Evolutionary conservation across 1,140 invertebrate genomes (phyloP), one percentile per base, ranked within the genome.

Genomic region (Brachionus koreanus): DNA sequence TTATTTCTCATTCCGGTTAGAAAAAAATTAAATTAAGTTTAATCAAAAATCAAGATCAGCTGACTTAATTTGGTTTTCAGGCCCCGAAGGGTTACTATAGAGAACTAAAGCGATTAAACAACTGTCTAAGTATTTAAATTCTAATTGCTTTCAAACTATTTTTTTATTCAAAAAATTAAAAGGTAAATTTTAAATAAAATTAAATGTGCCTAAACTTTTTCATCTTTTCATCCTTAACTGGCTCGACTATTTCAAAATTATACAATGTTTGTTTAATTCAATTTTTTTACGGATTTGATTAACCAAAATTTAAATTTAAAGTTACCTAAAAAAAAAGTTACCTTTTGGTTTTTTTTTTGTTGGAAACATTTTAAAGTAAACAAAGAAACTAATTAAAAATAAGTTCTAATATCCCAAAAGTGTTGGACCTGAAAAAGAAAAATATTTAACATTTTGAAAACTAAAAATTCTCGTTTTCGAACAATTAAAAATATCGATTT

Each of bases 1-100:
- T 57, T 57, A 57, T 57, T 57, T 57, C 49, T 57, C 49, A 57
- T 57, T 57, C 49, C 49, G 49, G 49, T 57, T 57, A 19, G n/a
- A 57, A 57, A 57, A 57, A 49, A 52, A 57, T 57, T 57, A 7
- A 57, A 42, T 42, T 42, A 42, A 42, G 12, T 42, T 13, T 42
- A 42, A 57, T 57, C 49, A 57, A 57, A 29, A 57, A 57, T 57
- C 16, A 16, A 57, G 49, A 57, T 65, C 63, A 65, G 63, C 63
- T 65, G 63, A 65, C 13, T 65, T 65, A 25, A 12, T 63, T 25
- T 9, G 7, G 6, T 67, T 19, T 16, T 69, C 16, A 37, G 65
- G 35, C 37, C 65, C 65, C n/a, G 16, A 69, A 69, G 65, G 65
- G 65, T 69, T 69, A 69, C 65, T 69, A 69, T 69, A 69, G 65